Conservation (phyloP, 2,797 vertebrate genomes). For the Myripristis jacobus region DNA sequence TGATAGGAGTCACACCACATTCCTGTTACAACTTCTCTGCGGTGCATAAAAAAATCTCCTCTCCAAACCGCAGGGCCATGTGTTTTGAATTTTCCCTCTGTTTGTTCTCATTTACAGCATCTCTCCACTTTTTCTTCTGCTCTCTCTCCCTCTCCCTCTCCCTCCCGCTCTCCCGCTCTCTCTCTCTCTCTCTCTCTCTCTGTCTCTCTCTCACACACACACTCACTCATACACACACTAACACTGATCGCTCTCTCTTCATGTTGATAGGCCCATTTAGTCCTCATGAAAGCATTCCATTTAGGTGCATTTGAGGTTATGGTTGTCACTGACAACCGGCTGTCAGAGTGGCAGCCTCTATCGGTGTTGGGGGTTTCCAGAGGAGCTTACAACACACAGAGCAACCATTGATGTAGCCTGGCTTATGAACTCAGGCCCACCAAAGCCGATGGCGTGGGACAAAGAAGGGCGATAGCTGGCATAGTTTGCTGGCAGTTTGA, state of each 20-base stretch:
- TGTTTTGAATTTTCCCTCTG: conserved; percentile 81
- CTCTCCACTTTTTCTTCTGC: conserved; percentile 45
- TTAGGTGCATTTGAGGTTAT: conserved; percentile 81
- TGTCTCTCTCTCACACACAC: conserved; percentile 34
- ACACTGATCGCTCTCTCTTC: conserved; percentile 41
- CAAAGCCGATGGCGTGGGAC: conserved; percentile 53
- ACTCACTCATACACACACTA: conserved; percentile 1
- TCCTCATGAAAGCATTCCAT: conserved; percentile 78
- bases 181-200: conserved; percentile 14
- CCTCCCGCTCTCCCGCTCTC: conserved; percentile 30
- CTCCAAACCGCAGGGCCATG: conserved; percentile 80
- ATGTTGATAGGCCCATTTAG: conserved; percentile 76
- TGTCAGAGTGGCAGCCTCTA: conserved; percentile 84
- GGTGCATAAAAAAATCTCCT: conserved; percentile 75
- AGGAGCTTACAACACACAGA: conserved; percentile 62
- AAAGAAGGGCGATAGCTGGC: conserved; percentile 44
- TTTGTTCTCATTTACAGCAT: conserved; percentile 82
- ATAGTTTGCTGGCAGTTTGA: conserved; percentile 27
- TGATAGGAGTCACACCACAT: conserved; percentile 78
- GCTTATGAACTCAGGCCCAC: conserved; percentile 65
- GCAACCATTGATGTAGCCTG: conserved; percentile 64
- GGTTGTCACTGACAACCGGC: conserved; percentile 89
- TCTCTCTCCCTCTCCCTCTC: conserved; percentile 27
- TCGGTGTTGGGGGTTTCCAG: conserved; percentile 79
- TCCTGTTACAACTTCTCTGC: conserved; percentile 81